Conservation (phyloP, 2,113 vertebrate species). For the Plestiodon gilberti region DNA sequence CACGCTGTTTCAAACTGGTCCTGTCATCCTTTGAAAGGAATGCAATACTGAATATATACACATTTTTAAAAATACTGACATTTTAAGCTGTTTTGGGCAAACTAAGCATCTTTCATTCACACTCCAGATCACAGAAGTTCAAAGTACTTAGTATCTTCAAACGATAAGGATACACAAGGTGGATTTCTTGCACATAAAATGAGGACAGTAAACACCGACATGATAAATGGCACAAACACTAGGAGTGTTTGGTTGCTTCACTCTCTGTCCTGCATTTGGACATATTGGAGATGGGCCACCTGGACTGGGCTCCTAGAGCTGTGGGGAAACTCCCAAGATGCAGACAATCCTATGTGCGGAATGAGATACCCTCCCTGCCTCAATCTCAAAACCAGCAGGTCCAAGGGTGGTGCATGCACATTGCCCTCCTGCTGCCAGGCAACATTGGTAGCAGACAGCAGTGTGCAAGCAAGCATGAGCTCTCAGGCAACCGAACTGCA, state of each 20-base stretch:
- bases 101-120: too few species aligned
- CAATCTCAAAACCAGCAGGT: too few species aligned
- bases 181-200: not conserved
- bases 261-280: constrained; percentile 40
- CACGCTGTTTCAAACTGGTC: not conserved
- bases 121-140: too few species aligned
- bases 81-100: not conserved
- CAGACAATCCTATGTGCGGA: too few species aligned
- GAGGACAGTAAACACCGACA: constrained; percentile 33
- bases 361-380: too few species aligned
- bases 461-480: not conserved
- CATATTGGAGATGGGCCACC: not conserved
- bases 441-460: too few species aligned
- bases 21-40: not conserved
- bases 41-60: not conserved
- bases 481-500: not conserved
- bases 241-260: constrained; percentile 4
- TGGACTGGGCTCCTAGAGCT: not conserved
- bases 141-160: too few species aligned
- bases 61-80: not conserved
- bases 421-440: too few species aligned
- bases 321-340: too few species aligned
- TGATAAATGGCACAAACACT: not conserved
- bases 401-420: too few species aligned
- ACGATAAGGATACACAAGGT: not conserved